A percentile compares a stretch with the other conserved stretches of the same genome.
phyloP scores from a whole-genome alignment of 2,797 vertebrate genomes.

The Rhynchotus rufescens region DNA sequence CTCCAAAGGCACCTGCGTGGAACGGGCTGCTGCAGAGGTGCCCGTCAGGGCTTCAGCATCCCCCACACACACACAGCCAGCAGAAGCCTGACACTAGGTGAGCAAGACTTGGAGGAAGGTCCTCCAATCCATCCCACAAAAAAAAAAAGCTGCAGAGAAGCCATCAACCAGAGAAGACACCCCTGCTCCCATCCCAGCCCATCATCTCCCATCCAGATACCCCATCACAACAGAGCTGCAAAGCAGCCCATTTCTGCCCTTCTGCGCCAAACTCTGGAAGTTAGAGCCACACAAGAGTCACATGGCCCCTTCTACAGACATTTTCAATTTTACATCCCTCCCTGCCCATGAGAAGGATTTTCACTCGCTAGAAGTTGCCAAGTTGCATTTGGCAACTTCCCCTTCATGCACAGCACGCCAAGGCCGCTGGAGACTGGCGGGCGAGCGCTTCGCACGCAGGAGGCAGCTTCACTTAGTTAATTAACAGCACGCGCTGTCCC shows the following conservation, averaged over 20 bases:
- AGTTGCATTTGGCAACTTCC: constrained; percentile 30
- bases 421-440: background rate
- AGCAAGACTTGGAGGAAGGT: background rate
- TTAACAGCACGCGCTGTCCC: background rate
- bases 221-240: rapidly evolving
- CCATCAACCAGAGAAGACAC: background rate
- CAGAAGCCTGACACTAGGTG: background rate
- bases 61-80: background rate
- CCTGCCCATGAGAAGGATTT: background rate
- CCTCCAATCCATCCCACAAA: background rate
- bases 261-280: background rate
- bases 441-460: background rate
- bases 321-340: background rate
- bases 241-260: background rate
- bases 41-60: background rate
- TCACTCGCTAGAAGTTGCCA: background rate
- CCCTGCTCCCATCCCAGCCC: rapidly evolving
- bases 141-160: background rate
- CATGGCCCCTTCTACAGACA: background rate
- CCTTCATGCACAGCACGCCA: rapidly evolving
- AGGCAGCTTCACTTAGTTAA: constrained; percentile 20
- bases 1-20: background rate
- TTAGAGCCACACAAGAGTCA: background rate
- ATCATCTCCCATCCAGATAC: no score
- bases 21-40: background rate